Base-by-base conservation (phyloP, 2,113 vertebrate genomes). In the human (Homo sapiens) region DNA sequence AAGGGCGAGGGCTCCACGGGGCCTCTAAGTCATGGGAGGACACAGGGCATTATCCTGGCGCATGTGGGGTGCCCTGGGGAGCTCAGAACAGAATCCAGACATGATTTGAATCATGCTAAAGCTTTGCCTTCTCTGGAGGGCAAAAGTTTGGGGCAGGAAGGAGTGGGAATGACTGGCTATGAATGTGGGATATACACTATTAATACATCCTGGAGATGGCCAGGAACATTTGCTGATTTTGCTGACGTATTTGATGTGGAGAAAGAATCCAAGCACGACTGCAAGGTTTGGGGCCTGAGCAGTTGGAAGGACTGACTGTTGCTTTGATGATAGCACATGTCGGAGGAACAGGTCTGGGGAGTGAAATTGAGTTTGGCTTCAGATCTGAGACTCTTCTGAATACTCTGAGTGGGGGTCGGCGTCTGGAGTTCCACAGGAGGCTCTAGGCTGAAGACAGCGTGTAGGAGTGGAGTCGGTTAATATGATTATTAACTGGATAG, bases 1-100 rank as follows among this genome's bases (percentile, higher is more conserved):
- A 6, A 1, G 0, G 12, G 13, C 23, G 7, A 1, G 27, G 55
- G 52, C 43, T 0, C 8, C 0, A 3, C 5, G 0, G 12, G 4
- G 27, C 45, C 35, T 94, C 27, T 5, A 17, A 10, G 68, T 35
- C 17, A 1, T 1, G 0, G n/a, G 6, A 68, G 61, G 14, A 7
- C 0, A 13, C 18, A 6, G 5, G 45, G 11, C 27, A 18, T 50
- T 40, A 13, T 66, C 22, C 55, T 38, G 75, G 5, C 12, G 32
- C 32, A 7, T 20, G 5, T 9, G 16, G 9, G 84, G 16, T 1
- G 0, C 32, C 43, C 66, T 7, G 32, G 45, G 55, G 61, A 8
- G 5, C 27, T 27, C 11, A 23, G 0, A 40, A 38, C 30, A 40
- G 70, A 87, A 68, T 20, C 8, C 52, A 79, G 68, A 72, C 23